Conservation (phyloP, 2,797 vertebrate species). For the Xiphorhynchus erythropygius region DNA sequence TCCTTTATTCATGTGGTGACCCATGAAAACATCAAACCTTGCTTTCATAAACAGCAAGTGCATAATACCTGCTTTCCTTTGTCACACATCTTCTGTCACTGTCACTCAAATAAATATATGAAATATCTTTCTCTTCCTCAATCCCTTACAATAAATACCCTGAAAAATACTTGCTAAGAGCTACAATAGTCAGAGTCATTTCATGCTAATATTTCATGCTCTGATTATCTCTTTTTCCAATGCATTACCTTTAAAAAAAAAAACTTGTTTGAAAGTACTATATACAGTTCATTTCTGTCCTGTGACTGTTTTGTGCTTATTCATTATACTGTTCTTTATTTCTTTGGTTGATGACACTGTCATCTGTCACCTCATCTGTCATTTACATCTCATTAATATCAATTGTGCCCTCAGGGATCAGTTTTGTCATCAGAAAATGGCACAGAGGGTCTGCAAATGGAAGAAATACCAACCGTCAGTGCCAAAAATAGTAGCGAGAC, state of each 20-base stretch:
- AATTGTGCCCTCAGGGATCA: slow-evolving; percentile 28
- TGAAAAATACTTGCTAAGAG: slow-evolving; percentile 16
- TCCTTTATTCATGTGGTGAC: slow-evolving; percentile 33
- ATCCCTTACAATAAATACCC: background rate
- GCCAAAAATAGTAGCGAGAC: slow-evolving; percentile 29
- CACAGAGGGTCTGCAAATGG: slow-evolving; percentile 22
- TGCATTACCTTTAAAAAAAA: slow-evolving; percentile 22
- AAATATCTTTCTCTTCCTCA: slow-evolving; percentile 12
- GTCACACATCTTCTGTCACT: background rate
- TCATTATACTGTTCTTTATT: slow-evolving; percentile 25
- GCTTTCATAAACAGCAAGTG: background rate
- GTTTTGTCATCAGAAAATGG: slow-evolving; percentile 46
- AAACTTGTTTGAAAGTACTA: background rate
- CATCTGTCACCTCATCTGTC: slow-evolving; percentile 60
- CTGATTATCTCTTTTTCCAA: slow-evolving; percentile 54
- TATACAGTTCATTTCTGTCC: background rate
- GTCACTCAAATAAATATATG: slow-evolving; percentile 39
- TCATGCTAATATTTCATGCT: slow-evolving; percentile 63
- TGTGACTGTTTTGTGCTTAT: slow-evolving; percentile 32
- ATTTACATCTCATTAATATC: slow-evolving; percentile 65
- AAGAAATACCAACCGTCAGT: slow-evolving; percentile 3
- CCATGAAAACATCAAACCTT: slow-evolving; percentile 25
- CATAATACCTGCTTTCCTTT: slow-evolving; percentile 5
- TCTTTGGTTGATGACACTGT: slow-evolving; percentile 43
- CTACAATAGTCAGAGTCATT: background rate